Base-by-base conservation (phyloP, 2,113 vertebrate genomes). In the Syngnathus typhle region DNA sequence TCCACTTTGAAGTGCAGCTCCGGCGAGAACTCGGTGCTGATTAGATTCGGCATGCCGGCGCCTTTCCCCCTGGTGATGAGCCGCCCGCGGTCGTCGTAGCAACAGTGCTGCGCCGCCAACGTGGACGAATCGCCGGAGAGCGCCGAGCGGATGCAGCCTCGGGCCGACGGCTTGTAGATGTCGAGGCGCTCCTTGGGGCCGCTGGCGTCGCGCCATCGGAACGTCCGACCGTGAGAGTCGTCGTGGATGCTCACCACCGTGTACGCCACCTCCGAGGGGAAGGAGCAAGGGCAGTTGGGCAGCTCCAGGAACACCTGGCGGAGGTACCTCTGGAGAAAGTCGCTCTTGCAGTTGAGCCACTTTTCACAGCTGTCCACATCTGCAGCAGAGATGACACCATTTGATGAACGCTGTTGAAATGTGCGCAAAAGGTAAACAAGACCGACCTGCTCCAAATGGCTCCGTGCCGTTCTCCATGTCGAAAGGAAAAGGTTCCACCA, bases 1-100 rank as follows among this genome's bases (percentile, higher is more conserved):
- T 98, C 95, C 69, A 96, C 92, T 70, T 94, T 95, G 89, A 95
- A 96, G 88, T 97, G 95, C 74, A 98, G 92, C 88, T 95, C 93
- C 0, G 93, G 95, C 0, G 94, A 98, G 85, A 98, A 93, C 82
- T 96, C 92, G 0, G 91, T 92, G 89, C 94, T 97, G 83, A 98
- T 92, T 23, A 98, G 91, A 88, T 94, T 92, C 0, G 94, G 95
- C 0, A 90, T 91, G 0, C 94, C 94, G 0, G 96, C 95, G 0
- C 94, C 93, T 82, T 94, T 95, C 32, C 96, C 96, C 0, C 93
- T 87, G 0, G 95, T 98, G 84, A 98, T 93, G 73, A 98, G 91
- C 69, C 69, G 91, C 8, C 92, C 91, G 9, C 88, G 89, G 1
- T 92, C 88, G 0, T 94, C 92, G 0, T 96, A 98, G 85, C 95